Conservation (phyloP, 2,797 vertebrate species). For the Poeciliopsis presidionis region DNA sequence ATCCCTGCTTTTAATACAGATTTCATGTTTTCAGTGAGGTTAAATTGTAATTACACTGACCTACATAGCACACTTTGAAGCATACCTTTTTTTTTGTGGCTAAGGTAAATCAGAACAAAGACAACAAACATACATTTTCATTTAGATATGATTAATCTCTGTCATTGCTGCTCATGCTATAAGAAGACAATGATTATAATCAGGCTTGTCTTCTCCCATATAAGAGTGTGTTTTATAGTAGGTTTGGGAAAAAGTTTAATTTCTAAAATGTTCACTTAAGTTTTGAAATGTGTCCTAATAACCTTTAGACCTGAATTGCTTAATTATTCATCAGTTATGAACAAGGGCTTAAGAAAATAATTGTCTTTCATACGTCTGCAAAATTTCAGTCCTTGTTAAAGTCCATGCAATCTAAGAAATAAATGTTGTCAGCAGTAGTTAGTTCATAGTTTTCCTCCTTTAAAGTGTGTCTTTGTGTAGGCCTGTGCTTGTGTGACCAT, state of each 20-base stretch:
- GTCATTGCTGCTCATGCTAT: neutral
- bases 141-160: neutral
- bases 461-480: neutral
- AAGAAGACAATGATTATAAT: neutral
- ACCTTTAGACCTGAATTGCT: neutral
- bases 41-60: neutral
- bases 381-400: slow-evolving; percentile 4
- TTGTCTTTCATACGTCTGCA: neutral
- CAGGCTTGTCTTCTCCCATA: neutral
- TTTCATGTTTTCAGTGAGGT: neutral
- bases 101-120: neutral
- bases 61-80: neutral
- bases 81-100: neutral
- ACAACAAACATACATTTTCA: neutral
- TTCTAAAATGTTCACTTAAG: neutral
- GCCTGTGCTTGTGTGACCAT: neutral
- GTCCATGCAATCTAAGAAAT: neutral
- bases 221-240: neutral
- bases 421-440: slow-evolving; percentile 19
- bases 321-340: neutral
- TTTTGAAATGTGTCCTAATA: neutral
- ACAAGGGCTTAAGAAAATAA: neutral
- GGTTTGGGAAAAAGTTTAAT: neutral
- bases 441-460: slow-evolving; percentile 6
- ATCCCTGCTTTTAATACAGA: neutral